phyloP scores from a whole-genome alignment of 2,113 vertebrate genomes.

The Jaculus jaculus region DNA sequence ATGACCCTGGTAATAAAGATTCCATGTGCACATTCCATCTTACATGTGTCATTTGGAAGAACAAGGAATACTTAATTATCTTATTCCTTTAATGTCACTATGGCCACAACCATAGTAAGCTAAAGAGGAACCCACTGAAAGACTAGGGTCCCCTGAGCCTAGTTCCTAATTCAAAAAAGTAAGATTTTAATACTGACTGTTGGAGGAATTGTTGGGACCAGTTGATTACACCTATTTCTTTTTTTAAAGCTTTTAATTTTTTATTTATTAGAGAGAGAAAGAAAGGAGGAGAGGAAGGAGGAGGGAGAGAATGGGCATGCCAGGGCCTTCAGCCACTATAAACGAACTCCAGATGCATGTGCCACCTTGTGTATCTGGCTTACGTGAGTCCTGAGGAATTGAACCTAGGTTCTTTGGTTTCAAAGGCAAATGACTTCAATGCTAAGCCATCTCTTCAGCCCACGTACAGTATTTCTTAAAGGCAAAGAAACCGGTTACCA shows the following conservation, averaged over 20 bases:
- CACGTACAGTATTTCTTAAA: no score
- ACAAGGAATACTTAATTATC: background rate
- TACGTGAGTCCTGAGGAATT: no score
- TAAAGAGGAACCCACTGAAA: conserved; percentile 1
- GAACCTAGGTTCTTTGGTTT: no score
- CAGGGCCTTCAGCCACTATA: no score
- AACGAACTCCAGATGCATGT: no score
- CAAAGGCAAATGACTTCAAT: no score
- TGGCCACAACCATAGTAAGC: background rate
- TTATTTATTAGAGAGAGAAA: background rate
- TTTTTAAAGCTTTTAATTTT: background rate
- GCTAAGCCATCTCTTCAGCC: no score
- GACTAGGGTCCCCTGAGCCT: background rate
- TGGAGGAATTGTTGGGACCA: background rate
- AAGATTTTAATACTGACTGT: background rate
- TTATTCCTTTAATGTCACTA: background rate
- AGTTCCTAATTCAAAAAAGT: background rate
- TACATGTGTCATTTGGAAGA: background rate
- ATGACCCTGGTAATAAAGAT: background rate
- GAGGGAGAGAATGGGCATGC: background rate
- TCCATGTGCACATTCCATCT: background rate
- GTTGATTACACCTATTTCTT: background rate
- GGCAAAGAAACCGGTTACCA: background rate
- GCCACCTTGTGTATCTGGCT: no score
- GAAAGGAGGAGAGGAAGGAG: background rate